Conservation (phyloP, 30 jellyfish, hydroid and myxozoan genomes). For the Calvadosia cruxmelitensis region DNA sequence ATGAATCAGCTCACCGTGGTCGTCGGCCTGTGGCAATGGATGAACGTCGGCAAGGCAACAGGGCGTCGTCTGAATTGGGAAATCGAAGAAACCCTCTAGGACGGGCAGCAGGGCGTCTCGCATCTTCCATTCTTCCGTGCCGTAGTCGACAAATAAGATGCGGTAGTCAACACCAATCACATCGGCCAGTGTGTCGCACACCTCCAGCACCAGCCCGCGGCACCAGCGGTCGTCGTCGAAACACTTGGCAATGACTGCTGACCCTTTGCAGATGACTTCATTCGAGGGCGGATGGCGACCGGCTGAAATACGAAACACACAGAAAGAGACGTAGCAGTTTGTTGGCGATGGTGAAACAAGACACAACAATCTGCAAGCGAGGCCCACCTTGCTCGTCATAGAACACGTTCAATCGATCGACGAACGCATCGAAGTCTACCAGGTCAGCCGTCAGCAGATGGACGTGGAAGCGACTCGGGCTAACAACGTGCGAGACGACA, state of each 20-base stretch:
- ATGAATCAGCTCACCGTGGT: too few relatives aligned
- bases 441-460: slow-evolving; percentile 81
- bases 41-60: slow-evolving; percentile 81
- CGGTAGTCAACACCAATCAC: neutral
- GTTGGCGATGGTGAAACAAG: neutral
- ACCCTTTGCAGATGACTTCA: slow-evolving; percentile 41
- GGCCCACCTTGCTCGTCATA: slow-evolving; percentile 43
- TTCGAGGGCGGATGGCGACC: too few relatives aligned
- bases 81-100: slow-evolving; percentile 50
- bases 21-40: too few relatives aligned
- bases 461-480: slow-evolving; percentile 71
- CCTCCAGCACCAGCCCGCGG: slow-evolving; percentile 37
- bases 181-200: slow-evolving; percentile 9
- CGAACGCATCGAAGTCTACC: slow-evolving; percentile 34
- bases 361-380: neutral
- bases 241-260: slow-evolving; percentile 58
- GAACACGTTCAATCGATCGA: slow-evolving; percentile 33
- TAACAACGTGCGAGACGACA: slow-evolving; percentile 51
- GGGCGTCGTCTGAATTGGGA: slow-evolving; percentile 78
- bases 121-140: slow-evolving; percentile 65
- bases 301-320: too few relatives aligned
- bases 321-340: too few relatives aligned
- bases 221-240: slow-evolving; percentile 65
- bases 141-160: slow-evolving; percentile 77
- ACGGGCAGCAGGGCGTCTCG: slow-evolving; percentile 48